A percentile compares a stretch with the other conserved stretches of the same genome.
These are phyloP conservation scores for Idaea aversata DNA, from an alignment of 2,888 invertebrate genomes.

Conservation along the genomic window DNA sequence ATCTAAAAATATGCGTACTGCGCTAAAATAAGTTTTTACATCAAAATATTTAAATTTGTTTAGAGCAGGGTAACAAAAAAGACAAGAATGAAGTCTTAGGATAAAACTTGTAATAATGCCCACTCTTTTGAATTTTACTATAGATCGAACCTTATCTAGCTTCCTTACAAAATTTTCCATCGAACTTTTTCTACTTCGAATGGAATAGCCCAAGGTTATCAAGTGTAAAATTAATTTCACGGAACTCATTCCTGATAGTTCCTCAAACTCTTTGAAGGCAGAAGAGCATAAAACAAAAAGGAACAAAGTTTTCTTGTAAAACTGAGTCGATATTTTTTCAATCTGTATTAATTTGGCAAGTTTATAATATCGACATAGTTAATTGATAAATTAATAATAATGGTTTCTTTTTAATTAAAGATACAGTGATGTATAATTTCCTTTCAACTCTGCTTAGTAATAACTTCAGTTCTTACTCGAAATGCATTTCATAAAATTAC, in stretches of 20 bases:
- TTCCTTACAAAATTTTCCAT: background rate
- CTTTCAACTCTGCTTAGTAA: background rate
- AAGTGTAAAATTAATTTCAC: slow-evolving; percentile 64
- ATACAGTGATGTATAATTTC: background rate
- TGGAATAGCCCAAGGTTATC: slow-evolving; percentile 45
- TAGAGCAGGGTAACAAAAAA: no score
- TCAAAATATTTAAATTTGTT: no score
- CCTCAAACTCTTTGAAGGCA: slow-evolving; percentile 53
- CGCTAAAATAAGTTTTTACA: no score
- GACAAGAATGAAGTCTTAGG: no score
- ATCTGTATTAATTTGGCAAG: slow-evolving; percentile 11
- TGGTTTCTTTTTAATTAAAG: background rate
- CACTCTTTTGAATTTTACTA: background rate
- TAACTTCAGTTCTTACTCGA: background rate
- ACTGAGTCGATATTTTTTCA: slow-evolving; percentile 29
- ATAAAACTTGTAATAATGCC: background rate
- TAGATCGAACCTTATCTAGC: background rate
- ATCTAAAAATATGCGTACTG: no score
- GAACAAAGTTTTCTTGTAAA: slow-evolving; percentile 26
- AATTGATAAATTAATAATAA: background rate
- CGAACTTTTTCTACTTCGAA: slow-evolving; percentile 3
- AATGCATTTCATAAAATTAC: slow-evolving; percentile 19
- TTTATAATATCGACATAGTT: slow-evolving; percentile 3
- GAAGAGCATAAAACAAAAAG: slow-evolving; percentile 56
- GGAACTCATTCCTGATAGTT: slow-evolving; percentile 55